Conservation (phyloP, 2,113 vertebrate species). For the Arvicanthis niloticus region DNA sequence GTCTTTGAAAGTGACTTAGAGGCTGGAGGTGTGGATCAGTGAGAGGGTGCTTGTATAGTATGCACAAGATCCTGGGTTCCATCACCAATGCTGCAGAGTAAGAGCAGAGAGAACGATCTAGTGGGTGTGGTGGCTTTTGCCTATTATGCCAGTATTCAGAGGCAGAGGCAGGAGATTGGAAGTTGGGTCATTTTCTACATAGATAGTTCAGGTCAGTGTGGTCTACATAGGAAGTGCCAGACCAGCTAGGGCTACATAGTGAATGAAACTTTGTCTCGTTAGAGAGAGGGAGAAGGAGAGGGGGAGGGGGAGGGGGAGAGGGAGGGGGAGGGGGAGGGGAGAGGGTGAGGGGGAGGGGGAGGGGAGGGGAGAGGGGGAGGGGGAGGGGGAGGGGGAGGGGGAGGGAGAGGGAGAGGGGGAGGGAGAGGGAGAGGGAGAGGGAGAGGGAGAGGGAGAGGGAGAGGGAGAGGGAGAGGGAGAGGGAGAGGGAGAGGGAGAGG, state of each 20-base stretch:
- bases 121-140: not conserved
- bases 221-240: not conserved
- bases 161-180: not conserved
- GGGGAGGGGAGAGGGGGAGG: too few species aligned
- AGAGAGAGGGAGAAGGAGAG: not conserved
- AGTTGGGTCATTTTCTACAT: not conserved
- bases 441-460: too few species aligned
- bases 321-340: too few species aligned
- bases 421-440: too few species aligned
- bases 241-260: not conserved
- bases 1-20: not conserved
- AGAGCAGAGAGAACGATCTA: not conserved
- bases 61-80: not conserved
- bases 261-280: not conserved
- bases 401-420: too few species aligned
- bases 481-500: not conserved
- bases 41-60: not conserved
- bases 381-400: too few species aligned
- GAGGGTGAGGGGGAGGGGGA: too few species aligned
- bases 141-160: not conserved
- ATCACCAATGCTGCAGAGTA: not conserved
- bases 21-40: not conserved
- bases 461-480: too few species aligned
- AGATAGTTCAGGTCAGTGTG: not conserved
- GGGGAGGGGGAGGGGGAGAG: too few species aligned